Evolutionary conservation across 2,797 vertebrate species (phyloP).

Genomic region (Apodemus agrarius): DNA sequence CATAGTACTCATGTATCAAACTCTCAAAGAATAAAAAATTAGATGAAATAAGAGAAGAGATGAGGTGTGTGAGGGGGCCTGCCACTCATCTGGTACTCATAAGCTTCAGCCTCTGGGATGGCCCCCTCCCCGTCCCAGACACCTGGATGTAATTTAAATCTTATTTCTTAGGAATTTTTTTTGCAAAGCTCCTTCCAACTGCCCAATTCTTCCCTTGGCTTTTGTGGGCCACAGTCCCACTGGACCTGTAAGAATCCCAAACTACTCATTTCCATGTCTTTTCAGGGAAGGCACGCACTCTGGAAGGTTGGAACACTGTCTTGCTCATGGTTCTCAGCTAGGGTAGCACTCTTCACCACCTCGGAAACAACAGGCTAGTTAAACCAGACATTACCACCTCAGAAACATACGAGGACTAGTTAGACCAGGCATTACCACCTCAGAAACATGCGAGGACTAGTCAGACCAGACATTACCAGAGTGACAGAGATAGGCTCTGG

Average conservation of each 20-base stretch:
- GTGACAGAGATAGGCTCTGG: not conserved
- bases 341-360: not conserved
- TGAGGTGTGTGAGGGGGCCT: not conserved
- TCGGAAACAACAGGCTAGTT: not conserved
- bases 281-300: not conserved
- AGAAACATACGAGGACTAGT: not conserved
- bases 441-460: not conserved
- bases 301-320: not conserved
- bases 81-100: not conserved
- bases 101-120: not conserved
- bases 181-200: not conserved
- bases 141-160: not conserved
- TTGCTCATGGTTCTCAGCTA: not conserved
- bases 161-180: not conserved
- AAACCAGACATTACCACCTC: not conserved
- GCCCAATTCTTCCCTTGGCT: not conserved
- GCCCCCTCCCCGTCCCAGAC: not conserved
- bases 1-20: not conserved
- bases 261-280: not conserved
- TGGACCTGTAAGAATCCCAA: not conserved
- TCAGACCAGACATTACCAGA: not conserved
- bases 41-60: not conserved
- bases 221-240: not conserved
- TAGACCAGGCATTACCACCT: not conserved
- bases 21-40: not conserved